phyloP scores from a whole-genome alignment of 35 echinoderm and acorn worm species.

The Ophioderma brevispina region DNA sequence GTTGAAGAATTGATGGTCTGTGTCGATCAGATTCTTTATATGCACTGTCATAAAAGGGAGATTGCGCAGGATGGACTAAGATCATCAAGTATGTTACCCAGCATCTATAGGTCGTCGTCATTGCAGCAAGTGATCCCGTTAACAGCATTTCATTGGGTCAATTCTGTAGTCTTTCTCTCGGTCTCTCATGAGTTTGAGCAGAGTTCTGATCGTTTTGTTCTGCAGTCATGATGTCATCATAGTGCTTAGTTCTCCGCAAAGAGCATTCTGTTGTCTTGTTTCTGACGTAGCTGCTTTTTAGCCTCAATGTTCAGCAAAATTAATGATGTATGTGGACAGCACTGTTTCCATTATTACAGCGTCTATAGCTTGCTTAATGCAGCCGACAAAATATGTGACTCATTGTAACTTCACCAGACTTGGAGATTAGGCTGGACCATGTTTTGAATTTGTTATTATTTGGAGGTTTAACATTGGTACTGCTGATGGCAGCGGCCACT shows the following conservation, averaged over 20 bases:
- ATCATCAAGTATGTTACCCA: too few species aligned
- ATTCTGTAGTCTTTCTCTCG: too few species aligned
- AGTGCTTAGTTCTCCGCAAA: not conserved
- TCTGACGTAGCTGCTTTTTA: not conserved
- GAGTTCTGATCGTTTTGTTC: not conserved
- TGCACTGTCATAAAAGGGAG: too few species aligned
- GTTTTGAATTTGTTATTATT: not conserved
- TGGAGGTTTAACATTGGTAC: not conserved
- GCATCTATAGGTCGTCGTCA: too few species aligned
- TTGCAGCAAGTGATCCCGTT: too few species aligned
- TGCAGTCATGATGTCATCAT: not conserved
- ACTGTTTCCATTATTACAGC: not conserved
- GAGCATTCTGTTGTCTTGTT: not conserved
- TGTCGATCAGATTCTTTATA: too few species aligned
- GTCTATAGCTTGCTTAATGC: not conserved
- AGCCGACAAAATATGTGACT: not conserved
- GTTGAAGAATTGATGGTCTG: too few species aligned
- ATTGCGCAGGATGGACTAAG: too few species aligned
- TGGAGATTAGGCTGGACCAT: not conserved
- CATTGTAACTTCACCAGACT: not conserved
- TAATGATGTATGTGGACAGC: not conserved
- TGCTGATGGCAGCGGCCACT: not conserved
- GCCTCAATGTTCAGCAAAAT: not conserved
- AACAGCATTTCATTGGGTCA: too few species aligned
- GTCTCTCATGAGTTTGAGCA: too few species aligned